These are phyloP conservation scores for Clostera curtula DNA, from an alignment of 2,888 invertebrate genomes.

Conservation along the genomic window DNA sequence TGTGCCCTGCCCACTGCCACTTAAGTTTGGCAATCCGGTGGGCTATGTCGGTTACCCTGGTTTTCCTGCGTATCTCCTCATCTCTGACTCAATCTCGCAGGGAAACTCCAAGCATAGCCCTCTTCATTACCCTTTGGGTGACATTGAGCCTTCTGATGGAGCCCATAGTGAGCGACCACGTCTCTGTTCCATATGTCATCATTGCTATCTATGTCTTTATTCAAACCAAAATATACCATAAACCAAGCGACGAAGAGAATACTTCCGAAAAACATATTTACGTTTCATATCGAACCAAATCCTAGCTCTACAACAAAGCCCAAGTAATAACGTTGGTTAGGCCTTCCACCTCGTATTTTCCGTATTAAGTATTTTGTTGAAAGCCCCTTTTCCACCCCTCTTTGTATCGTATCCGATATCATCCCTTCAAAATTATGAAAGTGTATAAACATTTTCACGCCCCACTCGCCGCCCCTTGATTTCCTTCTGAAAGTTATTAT, in stretches of 20 bases:
- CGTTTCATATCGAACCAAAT: constrained; percentile 33
- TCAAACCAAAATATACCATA: constrained; percentile 6
- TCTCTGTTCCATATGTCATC: no score
- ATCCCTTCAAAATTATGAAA: constrained; percentile 73
- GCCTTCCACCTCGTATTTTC: constrained; percentile 61
- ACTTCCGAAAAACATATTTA: constrained; percentile 31
- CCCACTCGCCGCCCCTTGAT: constrained; percentile 55
- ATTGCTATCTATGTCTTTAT: no score
- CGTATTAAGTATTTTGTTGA: constrained; percentile 66
- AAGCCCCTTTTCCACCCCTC: constrained; percentile 57
- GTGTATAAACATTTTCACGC: constrained; percentile 74
- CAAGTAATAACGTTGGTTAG: constrained; percentile 40
- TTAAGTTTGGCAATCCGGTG: no score
- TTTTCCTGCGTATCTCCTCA: no score
- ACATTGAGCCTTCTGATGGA: no score
- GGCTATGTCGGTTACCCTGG: no score
- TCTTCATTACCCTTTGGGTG: no score
- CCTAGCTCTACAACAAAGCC: constrained; percentile 28
- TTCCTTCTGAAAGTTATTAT: constrained; percentile 65
- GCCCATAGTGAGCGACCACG: no score
- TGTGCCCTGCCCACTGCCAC: no score
- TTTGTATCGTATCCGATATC: constrained; percentile 56
- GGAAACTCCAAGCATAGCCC: no score
- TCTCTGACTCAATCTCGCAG: no score
- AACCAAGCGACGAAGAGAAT: constrained; percentile 9